A percentile compares a stretch with the other conserved stretches of the same genome.
Conservation (phyloP, 2,797 vertebrate species). For the Diceros bicornis region DNA sequence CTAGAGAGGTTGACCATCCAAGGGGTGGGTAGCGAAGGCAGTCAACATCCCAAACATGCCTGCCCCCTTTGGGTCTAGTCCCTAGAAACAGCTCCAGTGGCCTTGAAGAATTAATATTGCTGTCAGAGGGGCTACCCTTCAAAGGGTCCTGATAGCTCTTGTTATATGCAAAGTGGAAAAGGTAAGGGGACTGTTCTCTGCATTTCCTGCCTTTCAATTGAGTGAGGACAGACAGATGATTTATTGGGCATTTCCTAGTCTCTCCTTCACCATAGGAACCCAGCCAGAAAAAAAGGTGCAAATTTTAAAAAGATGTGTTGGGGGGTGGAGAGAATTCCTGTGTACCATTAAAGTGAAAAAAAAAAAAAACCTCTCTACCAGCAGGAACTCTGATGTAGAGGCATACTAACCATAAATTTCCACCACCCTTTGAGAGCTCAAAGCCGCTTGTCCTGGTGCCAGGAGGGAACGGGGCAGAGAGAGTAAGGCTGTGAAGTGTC, state of each 20-base stretch:
- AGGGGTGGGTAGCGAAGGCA: background rate
- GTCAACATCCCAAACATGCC: background rate
- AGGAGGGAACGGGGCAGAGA: background rate
- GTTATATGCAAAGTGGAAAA: slow-evolving; percentile 79
- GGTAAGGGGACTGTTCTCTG: slow-evolving; percentile 69
- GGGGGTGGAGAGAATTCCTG: slow-evolving; percentile 63
- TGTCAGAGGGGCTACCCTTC: slow-evolving; percentile 60
- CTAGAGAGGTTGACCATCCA: background rate
- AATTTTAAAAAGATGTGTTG: slow-evolving; percentile 84
- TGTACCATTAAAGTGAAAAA: slow-evolving; percentile 73
- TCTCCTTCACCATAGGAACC: slow-evolving; percentile 81
- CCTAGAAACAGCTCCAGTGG: slow-evolving; percentile 35
- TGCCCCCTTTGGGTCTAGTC: background rate
- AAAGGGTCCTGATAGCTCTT: slow-evolving; percentile 68
- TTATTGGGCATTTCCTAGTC: slow-evolving; percentile 84
- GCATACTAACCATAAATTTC: slow-evolving; percentile 62
- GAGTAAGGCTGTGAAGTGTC: background rate
- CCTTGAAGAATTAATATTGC: slow-evolving; percentile 47
- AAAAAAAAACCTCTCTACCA: slow-evolving; percentile 13
- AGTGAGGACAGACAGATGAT: slow-evolving; percentile 84
- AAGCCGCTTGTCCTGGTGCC: background rate
- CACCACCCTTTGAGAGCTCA: slow-evolving; percentile 25
- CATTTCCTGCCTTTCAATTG: slow-evolving; percentile 85
- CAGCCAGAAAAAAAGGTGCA: slow-evolving; percentile 79
- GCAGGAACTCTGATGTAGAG: slow-evolving; percentile 70